Conservation (phyloP, 2,113 vertebrate species). For the Polyodon spathula region DNA sequence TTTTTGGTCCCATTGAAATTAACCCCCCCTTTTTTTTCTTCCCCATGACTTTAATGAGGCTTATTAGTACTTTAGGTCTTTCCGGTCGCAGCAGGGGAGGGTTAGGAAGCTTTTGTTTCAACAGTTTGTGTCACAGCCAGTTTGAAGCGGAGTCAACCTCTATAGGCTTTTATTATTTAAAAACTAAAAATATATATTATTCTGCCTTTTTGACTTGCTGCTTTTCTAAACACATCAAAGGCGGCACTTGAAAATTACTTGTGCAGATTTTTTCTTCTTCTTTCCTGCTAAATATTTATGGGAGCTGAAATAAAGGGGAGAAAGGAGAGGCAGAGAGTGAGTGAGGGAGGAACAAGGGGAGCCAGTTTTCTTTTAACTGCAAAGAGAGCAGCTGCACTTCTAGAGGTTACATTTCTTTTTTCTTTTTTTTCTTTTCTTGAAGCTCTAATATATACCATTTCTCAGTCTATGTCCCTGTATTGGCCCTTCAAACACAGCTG, state of each 20-base stretch:
- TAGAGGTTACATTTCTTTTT: background rate
- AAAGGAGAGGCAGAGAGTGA: slow-evolving; percentile 1
- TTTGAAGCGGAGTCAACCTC: too few species aligned
- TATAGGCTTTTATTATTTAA: slow-evolving; percentile 13
- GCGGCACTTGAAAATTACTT: slow-evolving; percentile 12
- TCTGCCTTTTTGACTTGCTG: slow-evolving; percentile 3
- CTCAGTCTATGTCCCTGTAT: background rate
- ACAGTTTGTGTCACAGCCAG: slow-evolving; percentile 22
- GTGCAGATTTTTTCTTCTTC: slow-evolving; percentile 7
- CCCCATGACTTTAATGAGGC: too few species aligned
- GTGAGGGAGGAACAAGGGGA: slow-evolving; percentile 10
- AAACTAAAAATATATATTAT: slow-evolving; percentile 1
- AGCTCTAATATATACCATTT: background rate
- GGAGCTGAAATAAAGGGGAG: background rate
- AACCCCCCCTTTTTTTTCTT: too few species aligned
- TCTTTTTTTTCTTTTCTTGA: background rate
- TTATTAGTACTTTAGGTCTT: too few species aligned
- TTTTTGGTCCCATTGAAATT: too few species aligned
- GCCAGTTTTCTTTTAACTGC: slow-evolving; percentile 10
- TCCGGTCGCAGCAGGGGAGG: slow-evolving; percentile 35
- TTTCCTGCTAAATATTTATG: slow-evolving; percentile 22
- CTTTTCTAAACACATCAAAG: slow-evolving; percentile 11
- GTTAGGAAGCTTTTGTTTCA: slow-evolving; percentile 29
- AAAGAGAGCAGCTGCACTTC: background rate
- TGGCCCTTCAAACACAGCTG: too few species aligned